A percentile compares a stretch with the other conserved stretches of the same genome.
phyloP scores from a whole-genome alignment of 2,113 vertebrate species.

The Astur gentilis region DNA sequence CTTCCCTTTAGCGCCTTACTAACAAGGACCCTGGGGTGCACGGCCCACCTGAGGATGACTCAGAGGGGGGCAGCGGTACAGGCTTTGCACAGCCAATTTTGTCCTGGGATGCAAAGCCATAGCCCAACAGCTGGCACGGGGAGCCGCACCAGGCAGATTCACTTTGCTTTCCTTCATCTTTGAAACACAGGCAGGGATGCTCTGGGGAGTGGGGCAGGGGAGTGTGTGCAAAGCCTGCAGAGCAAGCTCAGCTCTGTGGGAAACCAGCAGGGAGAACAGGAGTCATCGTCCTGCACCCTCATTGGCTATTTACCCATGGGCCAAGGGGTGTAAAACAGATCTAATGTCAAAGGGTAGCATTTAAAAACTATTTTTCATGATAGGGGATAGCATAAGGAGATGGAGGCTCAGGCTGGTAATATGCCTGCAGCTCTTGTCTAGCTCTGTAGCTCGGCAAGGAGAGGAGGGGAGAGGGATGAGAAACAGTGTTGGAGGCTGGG shows the following conservation, averaged over 20 bases:
- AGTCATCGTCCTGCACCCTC: not conserved
- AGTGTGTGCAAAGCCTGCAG: not conserved
- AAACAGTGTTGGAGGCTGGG: not conserved
- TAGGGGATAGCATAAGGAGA: not conserved
- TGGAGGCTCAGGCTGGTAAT: not conserved
- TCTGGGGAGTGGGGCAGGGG: fast-evolving
- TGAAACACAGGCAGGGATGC: not conserved
- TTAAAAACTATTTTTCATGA: not conserved
- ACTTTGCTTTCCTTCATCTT: not conserved
- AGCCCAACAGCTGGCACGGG: not conserved
- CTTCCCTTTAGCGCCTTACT: not conserved
- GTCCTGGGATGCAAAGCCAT: not conserved
- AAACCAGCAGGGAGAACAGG: not conserved
- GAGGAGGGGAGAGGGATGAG: not conserved
- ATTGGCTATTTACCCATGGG: not conserved
- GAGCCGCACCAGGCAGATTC: not conserved
- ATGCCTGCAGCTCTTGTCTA: not conserved
- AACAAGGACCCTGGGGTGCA: not conserved
- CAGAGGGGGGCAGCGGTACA: not conserved
- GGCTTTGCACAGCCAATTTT: not conserved
- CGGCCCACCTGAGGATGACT: not conserved
- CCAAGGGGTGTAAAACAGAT: not conserved
- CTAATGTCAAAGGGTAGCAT: not conserved
- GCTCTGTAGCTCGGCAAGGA: not conserved
- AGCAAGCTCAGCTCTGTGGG: not conserved